Evolutionary conservation across 2,888 invertebrate genomes (phyloP).

Genomic region (Apamea sordens): DNA sequence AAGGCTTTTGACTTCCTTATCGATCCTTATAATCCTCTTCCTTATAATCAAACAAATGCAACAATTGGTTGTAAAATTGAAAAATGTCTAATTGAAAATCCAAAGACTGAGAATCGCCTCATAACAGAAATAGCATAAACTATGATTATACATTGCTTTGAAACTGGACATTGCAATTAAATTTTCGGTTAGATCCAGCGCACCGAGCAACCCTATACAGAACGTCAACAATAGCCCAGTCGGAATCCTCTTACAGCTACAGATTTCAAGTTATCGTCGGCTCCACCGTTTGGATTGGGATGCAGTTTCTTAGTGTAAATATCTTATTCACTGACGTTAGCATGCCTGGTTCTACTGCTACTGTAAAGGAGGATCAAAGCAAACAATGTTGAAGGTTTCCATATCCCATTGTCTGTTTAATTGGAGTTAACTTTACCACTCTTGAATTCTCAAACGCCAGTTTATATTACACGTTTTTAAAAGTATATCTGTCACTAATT

Average conservation of each 20-base stretch:
- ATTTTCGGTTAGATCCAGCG: not conserved
- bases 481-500: not conserved
- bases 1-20: not conserved
- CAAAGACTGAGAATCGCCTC: not conserved
- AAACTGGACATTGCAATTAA: not conserved
- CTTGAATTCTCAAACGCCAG: not conserved
- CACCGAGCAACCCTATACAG: constrained; percentile 36
- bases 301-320: constrained; percentile 58
- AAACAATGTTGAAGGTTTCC: constrained; percentile 5
- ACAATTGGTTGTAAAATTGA: not conserved
- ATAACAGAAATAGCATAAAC: not conserved
- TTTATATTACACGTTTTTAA: not conserved
- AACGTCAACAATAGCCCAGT: constrained; percentile 53
- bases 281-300: constrained; percentile 31
- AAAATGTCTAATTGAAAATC: not conserved
- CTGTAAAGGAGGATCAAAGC: constrained; percentile 3
- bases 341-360: constrained; percentile 24
- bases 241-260: constrained; percentile 58
- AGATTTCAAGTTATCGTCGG: constrained; percentile 58
- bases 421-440: not conserved
- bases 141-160: not conserved
- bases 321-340: constrained; percentile 45
- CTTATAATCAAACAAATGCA: not conserved
- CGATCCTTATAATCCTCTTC: too few species aligned
- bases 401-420: not conserved